Evolutionary conservation across 2,797 vertebrate genomes (phyloP).

Genomic region (Nyctibius grandis): DNA sequence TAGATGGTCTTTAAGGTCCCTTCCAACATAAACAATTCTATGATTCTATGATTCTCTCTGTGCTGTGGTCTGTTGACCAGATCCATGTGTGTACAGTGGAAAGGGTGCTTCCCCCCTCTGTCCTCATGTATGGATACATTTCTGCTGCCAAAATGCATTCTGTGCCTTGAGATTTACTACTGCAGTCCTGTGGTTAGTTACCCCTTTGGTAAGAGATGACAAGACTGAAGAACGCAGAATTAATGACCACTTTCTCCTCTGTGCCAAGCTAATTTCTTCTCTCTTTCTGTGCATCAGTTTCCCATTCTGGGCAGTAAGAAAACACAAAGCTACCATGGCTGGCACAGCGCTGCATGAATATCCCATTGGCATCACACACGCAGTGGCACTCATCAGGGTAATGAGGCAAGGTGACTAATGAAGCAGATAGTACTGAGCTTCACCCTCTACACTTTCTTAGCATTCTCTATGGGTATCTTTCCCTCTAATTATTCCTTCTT

Average conservation of each 20-base stretch:
- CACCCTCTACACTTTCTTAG: neutral
- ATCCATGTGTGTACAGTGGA: too few relatives aligned
- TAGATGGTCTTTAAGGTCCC: too few relatives aligned
- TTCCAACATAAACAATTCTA: too few relatives aligned
- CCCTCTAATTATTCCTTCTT: neutral
- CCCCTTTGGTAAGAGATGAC: neutral
- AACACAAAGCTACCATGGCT: neutral
- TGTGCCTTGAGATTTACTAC: neutral
- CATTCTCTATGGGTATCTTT: neutral
- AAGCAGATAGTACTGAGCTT: neutral
- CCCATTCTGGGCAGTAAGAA: neutral
- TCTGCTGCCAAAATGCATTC: neutral
- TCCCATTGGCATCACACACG: neutral
- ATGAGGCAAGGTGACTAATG: neutral
- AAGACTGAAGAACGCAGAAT: neutral
- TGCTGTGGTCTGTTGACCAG: neutral
- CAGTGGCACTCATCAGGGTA: neutral
- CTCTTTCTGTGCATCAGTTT: neutral
- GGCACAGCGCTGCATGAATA: neutral
- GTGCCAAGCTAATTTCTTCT: neutral
- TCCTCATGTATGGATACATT: neutral
- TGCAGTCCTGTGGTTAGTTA: too few relatives aligned
- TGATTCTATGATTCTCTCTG: too few relatives aligned
- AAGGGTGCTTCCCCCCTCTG: neutral
- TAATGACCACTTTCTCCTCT: neutral